These are phyloP conservation scores for Chloroceryle inda DNA, from an alignment of 2,797 vertebrate genomes.

Conservation along the genomic window DNA sequence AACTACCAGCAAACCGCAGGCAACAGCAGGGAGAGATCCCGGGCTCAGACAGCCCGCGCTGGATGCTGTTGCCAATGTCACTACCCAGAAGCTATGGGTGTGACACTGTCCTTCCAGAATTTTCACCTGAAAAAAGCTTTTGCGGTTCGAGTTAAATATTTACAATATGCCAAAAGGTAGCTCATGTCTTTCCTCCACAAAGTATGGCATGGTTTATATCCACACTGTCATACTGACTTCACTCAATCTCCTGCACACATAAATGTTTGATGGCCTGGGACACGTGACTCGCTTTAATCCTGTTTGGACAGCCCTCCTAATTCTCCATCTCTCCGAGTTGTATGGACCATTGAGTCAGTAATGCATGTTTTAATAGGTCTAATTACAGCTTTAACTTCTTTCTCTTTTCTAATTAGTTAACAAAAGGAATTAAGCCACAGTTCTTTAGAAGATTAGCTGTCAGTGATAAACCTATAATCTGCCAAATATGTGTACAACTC, in stretches of 20 bases:
- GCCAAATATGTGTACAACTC: conserved; percentile 55
- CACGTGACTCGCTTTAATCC: conserved; percentile 44
- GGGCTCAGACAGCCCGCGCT: neutral
- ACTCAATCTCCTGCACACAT: neutral
- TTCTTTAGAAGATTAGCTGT: conserved; percentile 46
- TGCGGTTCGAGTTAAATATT: neutral
- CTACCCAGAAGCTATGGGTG: neutral
- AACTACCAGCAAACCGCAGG: neutral
- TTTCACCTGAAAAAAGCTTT: neutral
- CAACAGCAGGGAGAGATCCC: neutral
- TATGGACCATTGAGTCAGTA: conserved; percentile 12
- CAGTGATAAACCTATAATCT: conserved; percentile 69
- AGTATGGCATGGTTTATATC: neutral
- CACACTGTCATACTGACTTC: neutral
- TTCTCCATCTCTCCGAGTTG: conserved; percentile 14
- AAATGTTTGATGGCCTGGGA: neutral
- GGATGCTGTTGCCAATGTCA: neutral
- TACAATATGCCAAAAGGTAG: neutral
- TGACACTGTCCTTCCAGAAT: neutral
- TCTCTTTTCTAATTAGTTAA: conserved; percentile 55
- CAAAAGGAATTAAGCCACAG: conserved; percentile 60
- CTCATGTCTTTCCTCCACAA: neutral
- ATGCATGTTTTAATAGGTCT: conserved; percentile 36
- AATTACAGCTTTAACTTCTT: conserved; percentile 33
- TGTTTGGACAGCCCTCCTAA: conserved; percentile 33